Evolutionary conservation across 2,888 invertebrate species (phyloP), one percentile per base, ranked within the genome.

Genomic region (Nemotelus nigrinus): DNA sequence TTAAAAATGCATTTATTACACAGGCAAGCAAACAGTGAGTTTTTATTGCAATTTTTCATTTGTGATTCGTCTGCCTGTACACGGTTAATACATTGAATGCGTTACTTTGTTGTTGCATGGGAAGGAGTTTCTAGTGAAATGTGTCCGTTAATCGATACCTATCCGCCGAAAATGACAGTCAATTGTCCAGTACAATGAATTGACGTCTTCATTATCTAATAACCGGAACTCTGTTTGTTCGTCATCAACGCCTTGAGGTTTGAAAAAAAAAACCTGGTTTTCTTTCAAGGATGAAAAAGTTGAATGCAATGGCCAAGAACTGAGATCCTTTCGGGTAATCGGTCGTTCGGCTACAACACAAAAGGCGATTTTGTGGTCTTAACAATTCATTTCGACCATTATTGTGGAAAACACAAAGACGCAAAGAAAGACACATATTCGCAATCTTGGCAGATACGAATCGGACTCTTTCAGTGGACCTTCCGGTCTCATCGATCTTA

Each of bases 141-240:
- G 57, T 57, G 25, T 7, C 50, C 5, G 8, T 10, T 25, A 10
- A 3, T 57, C 5, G 50, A 50, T 65, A 67, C 7, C 50, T 25
- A 67, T 67, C 67, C 25, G 65, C 65, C 3, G n/a, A 43, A 41
- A 47, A 60, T 50, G 63, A 74, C 44, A 60, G 48, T 74, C 48
- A 10, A 74, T 74, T 74, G 60, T 72, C 60, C 72, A 25, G 3
- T 25, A 10, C 45, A 57, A 72, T 45, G 39, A 72, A 53, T 47
- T 39, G 74, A 74, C 74, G 48, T 48, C 74, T 74, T 50, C 60
- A 74, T 74, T 48, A 60, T 63, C 74, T 45, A 74, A 74, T 60
- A 74, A 41, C 74, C 74, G 74, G 74, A 74, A 74, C 74, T 74
- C 48, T 48, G 45, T 48, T 45, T 74, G 63, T 39, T 50, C 48